Percentiles rank a stretch among this genome's conserved stretches.
Conservation (phyloP, 1,140 invertebrate species). For the Penaeus vannamei region DNA sequence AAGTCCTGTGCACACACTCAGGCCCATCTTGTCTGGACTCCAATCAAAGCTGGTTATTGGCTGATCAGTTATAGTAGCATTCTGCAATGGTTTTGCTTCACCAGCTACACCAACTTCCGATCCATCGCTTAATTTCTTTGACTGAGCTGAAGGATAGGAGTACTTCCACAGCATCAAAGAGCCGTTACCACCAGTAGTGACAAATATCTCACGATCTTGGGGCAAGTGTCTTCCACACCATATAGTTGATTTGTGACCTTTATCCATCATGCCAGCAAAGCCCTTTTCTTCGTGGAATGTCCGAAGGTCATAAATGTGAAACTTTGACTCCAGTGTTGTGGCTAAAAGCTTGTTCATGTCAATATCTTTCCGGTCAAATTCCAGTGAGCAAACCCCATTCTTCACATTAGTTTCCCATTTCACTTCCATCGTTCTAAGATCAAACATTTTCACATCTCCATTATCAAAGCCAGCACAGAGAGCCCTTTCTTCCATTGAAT, state of each 20-base stretch:
- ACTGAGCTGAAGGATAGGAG: slow-evolving; percentile 86
- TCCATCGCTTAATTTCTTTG: slow-evolving; percentile 80
- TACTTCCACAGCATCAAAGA: slow-evolving; percentile 94
- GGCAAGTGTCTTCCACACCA: slow-evolving; percentile 91
- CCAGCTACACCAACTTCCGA: slow-evolving; percentile 83
- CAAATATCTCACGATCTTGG: slow-evolving; percentile 95
- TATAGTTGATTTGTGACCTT: slow-evolving; percentile 87
- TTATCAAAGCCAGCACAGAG: slow-evolving; percentile 96
- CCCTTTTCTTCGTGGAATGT: slow-evolving; percentile 91
- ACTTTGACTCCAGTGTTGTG: slow-evolving; percentile 93
- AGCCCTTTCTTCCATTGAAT: slow-evolving; percentile 86
- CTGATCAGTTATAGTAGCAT: slow-evolving; percentile 86
- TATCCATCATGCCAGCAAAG: slow-evolving; percentile 84
- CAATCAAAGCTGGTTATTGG: slow-evolving; percentile 92
- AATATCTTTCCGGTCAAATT: slow-evolving; percentile 96
- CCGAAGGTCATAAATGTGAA: slow-evolving; percentile 90
- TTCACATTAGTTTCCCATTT: slow-evolving; percentile 94
- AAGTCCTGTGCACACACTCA: slow-evolving; percentile 90
- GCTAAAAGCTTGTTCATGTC: slow-evolving; percentile 95
- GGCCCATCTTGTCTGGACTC: slow-evolving; percentile 90
- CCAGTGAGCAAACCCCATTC: slow-evolving; percentile 91
- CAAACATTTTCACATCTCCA: slow-evolving; percentile 96
- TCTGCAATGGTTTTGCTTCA: slow-evolving; percentile 83
- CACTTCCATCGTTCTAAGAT: slow-evolving; percentile 87
- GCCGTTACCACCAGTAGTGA: slow-evolving; percentile 90